These are phyloP conservation scores for Drosophila robusta DNA, from an alignment of 2,888 invertebrate species.

Conservation along the genomic window DNA sequence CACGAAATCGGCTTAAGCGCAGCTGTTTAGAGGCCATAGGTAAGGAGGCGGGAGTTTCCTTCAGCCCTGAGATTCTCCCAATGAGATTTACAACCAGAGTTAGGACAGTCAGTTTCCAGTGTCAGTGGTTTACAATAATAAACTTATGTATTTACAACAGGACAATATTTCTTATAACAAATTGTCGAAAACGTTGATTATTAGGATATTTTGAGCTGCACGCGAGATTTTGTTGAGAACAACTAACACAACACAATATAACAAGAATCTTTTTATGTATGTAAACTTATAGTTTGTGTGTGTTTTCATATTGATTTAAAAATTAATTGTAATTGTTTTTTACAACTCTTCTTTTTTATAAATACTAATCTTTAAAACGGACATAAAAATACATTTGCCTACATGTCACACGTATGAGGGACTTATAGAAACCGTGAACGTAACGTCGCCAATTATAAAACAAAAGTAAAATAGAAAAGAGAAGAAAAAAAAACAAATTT, in stretches of 20 bases:
- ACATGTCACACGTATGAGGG: slow-evolving; percentile 46
- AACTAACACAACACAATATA: slow-evolving; percentile 9
- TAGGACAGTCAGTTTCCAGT: slow-evolving; percentile 37
- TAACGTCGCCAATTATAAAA: slow-evolving; percentile 76
- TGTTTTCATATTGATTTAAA: slow-evolving; percentile 57
- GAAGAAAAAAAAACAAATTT: slow-evolving; percentile 32
- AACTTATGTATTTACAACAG: slow-evolving; percentile 1
- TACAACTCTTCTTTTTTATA: slow-evolving; percentile 25
- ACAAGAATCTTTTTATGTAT: slow-evolving; percentile 21
- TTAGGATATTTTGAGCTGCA: slow-evolving; percentile 18
- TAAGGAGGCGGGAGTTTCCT: background rate
- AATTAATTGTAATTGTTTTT: slow-evolving; percentile 51
- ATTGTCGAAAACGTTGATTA: slow-evolving; percentile 4
- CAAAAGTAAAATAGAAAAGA: slow-evolving; percentile 38
- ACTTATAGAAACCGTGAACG: slow-evolving; percentile 67
- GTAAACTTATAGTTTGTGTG: slow-evolving; percentile 63
- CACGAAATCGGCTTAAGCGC: slow-evolving; percentile 51
- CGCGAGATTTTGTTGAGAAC: slow-evolving; percentile 5
- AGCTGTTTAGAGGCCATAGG: slow-evolving; percentile 54
- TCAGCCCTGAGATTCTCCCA: background rate
- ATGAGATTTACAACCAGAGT: background rate
- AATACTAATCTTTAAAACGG: slow-evolving; percentile 37
- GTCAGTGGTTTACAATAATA: slow-evolving; percentile 20
- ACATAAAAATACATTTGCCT: slow-evolving; percentile 57
- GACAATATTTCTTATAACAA: slow-evolving; percentile 7